A percentile compares a stretch with the other conserved stretches of the same genome.
These are phyloP conservation scores for Drosophila pegasa DNA, from an alignment of 2,888 invertebrate species.

Conservation along the genomic window DNA sequence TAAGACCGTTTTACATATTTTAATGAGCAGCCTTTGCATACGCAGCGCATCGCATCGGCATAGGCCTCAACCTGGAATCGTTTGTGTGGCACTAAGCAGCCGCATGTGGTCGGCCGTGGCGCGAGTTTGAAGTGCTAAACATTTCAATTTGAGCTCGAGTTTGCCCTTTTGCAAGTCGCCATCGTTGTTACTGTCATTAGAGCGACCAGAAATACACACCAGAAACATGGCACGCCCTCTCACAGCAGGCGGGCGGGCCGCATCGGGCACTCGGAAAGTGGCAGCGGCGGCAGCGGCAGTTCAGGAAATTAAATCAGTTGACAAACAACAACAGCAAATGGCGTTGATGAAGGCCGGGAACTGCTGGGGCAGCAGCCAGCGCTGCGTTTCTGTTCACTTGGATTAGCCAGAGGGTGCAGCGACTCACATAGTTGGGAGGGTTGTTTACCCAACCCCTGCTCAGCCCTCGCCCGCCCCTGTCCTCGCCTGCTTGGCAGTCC, in stretches of 20 bases:
- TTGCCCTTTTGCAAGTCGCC: slow-evolving; percentile 73
- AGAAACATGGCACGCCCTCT: slow-evolving; percentile 69
- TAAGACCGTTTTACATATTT: slow-evolving; percentile 54
- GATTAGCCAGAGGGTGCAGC: slow-evolving; percentile 73
- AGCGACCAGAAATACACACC: slow-evolving; percentile 59
- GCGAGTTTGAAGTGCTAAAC: slow-evolving; percentile 51
- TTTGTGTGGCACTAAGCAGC: slow-evolving; percentile 64
- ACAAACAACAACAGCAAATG: slow-evolving; percentile 71
- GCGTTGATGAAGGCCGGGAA: slow-evolving; percentile 60
- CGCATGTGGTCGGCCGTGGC: slow-evolving; percentile 68
- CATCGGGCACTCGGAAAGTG: slow-evolving; percentile 32
- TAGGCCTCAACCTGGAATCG: slow-evolving; percentile 21
- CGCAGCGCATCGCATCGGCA: slow-evolving; percentile 25
- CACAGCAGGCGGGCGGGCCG: slow-evolving; percentile 62
- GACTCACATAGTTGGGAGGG: slow-evolving; percentile 44
- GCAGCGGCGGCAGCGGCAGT: slow-evolving; percentile 46
- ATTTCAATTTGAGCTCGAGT: slow-evolving; percentile 46
- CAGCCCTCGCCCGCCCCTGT: not conserved
- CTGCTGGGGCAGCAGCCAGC: slow-evolving; percentile 22
- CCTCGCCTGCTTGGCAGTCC: not conserved
- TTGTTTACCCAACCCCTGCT: slow-evolving; percentile 43
- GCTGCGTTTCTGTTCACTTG: slow-evolving; percentile 53
- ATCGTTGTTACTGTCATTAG: slow-evolving; percentile 60
- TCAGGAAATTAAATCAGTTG: slow-evolving; percentile 80
- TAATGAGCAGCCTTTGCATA: slow-evolving; percentile 63